phyloP scores from a whole-genome alignment of 2,888 invertebrate genomes.

The Siphlonurus alternatus region DNA sequence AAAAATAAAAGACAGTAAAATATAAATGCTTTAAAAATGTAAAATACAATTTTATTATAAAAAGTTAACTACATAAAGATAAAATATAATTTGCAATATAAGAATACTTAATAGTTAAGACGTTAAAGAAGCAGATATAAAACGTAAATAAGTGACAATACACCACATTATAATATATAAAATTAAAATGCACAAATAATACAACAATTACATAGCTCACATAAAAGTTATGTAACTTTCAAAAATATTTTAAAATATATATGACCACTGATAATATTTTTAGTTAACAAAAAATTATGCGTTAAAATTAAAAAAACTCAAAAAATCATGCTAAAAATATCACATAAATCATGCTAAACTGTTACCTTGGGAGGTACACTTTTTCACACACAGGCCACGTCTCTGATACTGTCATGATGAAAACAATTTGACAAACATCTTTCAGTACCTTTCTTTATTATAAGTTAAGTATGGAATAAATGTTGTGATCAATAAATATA shows the following conservation, averaged over 20 bases:
- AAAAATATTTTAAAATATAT: neutral
- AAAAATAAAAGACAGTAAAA: constrained; percentile 7
- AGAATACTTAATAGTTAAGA: constrained; percentile 1
- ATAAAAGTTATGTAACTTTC: neutral
- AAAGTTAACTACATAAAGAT: constrained; percentile 7
- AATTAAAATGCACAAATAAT: neutral
- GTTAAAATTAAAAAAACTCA: neutral
- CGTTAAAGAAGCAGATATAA: neutral
- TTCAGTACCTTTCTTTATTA: too few species aligned
- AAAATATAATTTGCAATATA: neutral
- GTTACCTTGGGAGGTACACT: neutral
- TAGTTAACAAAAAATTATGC: neutral
- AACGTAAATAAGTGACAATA: neutral
- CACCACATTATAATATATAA: neutral
- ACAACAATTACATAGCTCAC: neutral
- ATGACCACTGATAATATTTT: neutral
- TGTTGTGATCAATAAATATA: too few species aligned
- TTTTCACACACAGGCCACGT: neutral
- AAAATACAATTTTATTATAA: constrained; percentile 1
- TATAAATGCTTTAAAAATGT: neutral
- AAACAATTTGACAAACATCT: too few species aligned
- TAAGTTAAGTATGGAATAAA: too few species aligned
- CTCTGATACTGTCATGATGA: too few species aligned
- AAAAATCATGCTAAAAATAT: neutral
- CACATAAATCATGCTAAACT: neutral